Conservation (phyloP, 2,113 vertebrate species). For the Macaca mulatta region DNA sequence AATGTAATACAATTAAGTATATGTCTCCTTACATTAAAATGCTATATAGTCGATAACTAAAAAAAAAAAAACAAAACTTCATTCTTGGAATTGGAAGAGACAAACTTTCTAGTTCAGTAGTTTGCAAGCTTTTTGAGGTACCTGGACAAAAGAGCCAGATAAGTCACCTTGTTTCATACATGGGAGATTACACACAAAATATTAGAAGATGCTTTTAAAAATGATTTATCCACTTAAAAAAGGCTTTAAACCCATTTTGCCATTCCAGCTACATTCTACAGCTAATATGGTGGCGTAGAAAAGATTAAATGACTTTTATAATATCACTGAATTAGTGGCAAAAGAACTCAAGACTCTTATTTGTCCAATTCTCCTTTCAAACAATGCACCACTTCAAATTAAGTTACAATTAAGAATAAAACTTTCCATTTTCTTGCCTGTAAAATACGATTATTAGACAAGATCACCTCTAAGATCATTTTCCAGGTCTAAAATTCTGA, state of each 20-base stretch:
- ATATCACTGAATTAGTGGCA: conserved; percentile 8
- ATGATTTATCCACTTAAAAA: neutral
- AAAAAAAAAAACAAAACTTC: neutral
- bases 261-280: neutral
- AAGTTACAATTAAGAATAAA: conserved; percentile 37
- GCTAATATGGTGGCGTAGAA: neutral
- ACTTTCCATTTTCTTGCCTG: neutral
- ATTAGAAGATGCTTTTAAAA: conserved; percentile 15
- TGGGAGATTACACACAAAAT: neutral
- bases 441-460: conserved; percentile 15
- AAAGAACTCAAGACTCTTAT: conserved; percentile 17
- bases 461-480: conserved; percentile 34
- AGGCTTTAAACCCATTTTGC: neutral
- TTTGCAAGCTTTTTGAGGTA: conserved; percentile 17
- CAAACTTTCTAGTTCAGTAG: neutral
- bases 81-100: conserved; percentile 25
- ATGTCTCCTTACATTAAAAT: conserved; percentile 8
- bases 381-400: conserved; percentile 8
- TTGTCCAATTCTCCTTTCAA: conserved; percentile 36
- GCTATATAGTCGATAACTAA: neutral
- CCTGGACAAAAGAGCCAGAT: neutral
- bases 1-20: neutral
- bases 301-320: neutral
- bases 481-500: conserved; percentile 47
- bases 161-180: neutral